These are phyloP conservation scores for Lapara coniferarum DNA, from an alignment of 2,888 invertebrate species.

Conservation along the genomic window DNA sequence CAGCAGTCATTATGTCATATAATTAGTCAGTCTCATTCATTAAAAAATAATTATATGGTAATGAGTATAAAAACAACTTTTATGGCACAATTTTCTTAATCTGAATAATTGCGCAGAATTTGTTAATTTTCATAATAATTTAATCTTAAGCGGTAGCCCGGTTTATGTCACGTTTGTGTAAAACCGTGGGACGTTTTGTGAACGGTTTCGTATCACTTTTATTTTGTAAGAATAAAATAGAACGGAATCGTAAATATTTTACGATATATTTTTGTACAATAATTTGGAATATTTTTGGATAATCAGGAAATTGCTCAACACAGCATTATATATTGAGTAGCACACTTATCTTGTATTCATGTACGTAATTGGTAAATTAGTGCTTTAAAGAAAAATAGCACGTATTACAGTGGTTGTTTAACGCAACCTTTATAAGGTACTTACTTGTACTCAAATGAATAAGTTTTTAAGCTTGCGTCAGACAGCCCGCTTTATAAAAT, in stretches of 20 bases:
- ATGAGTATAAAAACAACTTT: not conserved
- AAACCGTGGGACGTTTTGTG: constrained; percentile 15
- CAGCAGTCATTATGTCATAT: too few relatives aligned
- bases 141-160: constrained; percentile 13
- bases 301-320: constrained; percentile 6
- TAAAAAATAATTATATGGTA: not conserved
- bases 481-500: too few relatives aligned
- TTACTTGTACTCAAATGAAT: too few relatives aligned
- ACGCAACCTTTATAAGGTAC: too few relatives aligned
- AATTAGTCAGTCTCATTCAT: too few relatives aligned
- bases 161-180: constrained; percentile 18
- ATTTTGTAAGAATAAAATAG: constrained; percentile 18
- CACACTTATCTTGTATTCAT: not conserved
- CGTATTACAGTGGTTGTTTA: too few relatives aligned
- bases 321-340: not conserved
- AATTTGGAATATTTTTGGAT: not conserved
- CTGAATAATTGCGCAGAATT: not conserved
- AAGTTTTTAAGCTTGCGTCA: too few relatives aligned
- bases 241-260: constrained; percentile 8
- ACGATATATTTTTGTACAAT: constrained; percentile 9
- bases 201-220: not conserved
- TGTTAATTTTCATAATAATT: constrained; percentile 11
- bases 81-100: not conserved
- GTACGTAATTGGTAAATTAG: not conserved
- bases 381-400: not conserved